Evolutionary conservation across 2,888 invertebrate genomes (phyloP).

Genomic region (Drosophila picticornis): DNA sequence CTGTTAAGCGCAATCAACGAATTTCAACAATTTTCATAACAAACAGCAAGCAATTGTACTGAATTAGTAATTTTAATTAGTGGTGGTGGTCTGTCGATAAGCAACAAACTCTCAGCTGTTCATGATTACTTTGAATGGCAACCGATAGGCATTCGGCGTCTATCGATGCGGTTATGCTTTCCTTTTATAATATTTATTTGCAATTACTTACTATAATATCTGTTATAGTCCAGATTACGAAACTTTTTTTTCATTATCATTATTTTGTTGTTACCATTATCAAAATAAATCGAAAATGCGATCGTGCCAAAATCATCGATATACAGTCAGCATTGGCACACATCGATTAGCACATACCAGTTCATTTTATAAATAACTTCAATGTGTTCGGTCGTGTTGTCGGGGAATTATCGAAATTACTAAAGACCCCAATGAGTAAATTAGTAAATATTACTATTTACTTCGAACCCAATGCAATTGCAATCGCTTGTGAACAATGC

Average conservation of each 20-base stretch:
- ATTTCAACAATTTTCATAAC: background rate
- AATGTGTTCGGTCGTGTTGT: slow-evolving; percentile 59
- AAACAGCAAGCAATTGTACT: background rate
- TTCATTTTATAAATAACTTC: slow-evolving; percentile 64
- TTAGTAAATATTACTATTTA: slow-evolving; percentile 28
- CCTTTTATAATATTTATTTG: background rate
- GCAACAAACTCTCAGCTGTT: slow-evolving; percentile 17
- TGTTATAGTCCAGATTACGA: background rate
- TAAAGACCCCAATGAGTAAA: slow-evolving; percentile 25
- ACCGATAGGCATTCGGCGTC: background rate
- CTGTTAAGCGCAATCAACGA: background rate
- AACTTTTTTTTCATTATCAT: background rate
- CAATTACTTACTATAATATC: background rate
- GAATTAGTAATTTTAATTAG: background rate
- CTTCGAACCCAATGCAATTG: slow-evolving; percentile 1
- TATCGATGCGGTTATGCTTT: background rate
- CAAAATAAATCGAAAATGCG: background rate
- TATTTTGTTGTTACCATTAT: background rate
- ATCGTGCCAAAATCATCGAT: slow-evolving; percentile 27
- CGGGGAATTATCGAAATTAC: slow-evolving; percentile 35
- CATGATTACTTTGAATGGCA: slow-evolving; percentile 9
- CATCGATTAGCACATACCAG: slow-evolving; percentile 48
- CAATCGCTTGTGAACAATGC: slow-evolving; percentile 17
- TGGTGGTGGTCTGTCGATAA: slow-evolving; percentile 39
- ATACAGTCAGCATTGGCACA: background rate